A percentile compares a stretch with the other conserved stretches of the same genome.
These are phyloP conservation scores for Herpetotheres cachinnans DNA, from an alignment of 2,113 vertebrate species.

Conservation along the genomic window DNA sequence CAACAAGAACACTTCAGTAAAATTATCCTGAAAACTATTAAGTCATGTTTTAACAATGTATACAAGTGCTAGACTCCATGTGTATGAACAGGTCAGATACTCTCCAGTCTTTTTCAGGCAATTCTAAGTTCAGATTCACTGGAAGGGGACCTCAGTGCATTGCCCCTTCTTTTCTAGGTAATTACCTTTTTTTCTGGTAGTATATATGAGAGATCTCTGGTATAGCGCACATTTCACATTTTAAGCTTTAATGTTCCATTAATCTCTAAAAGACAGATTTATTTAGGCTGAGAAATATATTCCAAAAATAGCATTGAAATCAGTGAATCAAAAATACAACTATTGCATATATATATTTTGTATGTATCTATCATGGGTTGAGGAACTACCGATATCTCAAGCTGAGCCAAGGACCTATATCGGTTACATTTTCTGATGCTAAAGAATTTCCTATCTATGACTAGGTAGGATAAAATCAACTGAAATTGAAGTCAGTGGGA, in stretches of 20 bases:
- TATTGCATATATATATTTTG: neutral
- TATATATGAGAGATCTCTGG: neutral
- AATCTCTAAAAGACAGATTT: neutral
- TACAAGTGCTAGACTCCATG: neutral
- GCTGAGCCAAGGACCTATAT: neutral
- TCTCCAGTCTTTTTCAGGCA: neutral
- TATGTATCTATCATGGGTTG: neutral
- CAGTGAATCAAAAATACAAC: neutral
- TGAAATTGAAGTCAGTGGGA: neutral
- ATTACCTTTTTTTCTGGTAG: neutral
- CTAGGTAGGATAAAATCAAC: neutral
- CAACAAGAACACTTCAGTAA: neutral
- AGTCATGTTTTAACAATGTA: neutral
- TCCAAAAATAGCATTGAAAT: neutral
- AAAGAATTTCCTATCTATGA: neutral
- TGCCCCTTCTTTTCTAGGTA: neutral
- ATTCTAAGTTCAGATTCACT: neutral
- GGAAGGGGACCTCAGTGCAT: rapidly evolving
- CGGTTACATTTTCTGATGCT: neutral
- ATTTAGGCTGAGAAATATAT: neutral
- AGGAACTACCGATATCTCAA: neutral
- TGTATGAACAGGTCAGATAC: neutral
- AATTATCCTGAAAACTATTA: neutral
- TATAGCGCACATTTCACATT: neutral
- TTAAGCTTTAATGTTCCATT: neutral